A percentile compares a stretch with the other conserved stretches of the same genome.
These are phyloP conservation scores for Cygnus olor DNA, from an alignment of 2,797 vertebrate genomes.

Conservation along the genomic window DNA sequence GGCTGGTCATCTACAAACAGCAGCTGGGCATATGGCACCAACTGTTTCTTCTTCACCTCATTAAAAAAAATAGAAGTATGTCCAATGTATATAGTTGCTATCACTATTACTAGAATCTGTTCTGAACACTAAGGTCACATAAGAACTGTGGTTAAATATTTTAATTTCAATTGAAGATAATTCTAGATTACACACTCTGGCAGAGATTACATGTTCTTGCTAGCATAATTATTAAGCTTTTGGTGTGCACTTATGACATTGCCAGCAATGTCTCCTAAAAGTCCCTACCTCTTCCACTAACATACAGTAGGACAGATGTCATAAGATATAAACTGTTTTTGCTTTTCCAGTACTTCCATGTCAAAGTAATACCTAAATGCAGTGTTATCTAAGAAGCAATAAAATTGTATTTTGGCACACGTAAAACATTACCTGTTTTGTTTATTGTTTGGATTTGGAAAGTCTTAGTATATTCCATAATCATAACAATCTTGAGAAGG, in stretches of 20 bases:
- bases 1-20: neutral
- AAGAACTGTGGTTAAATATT: neutral
- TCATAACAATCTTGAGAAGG: neutral
- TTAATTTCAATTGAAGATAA: neutral
- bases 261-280: slow-evolving; percentile 10
- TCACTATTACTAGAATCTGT: neutral
- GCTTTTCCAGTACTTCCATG: slow-evolving; percentile 15
- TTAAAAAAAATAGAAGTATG: neutral
- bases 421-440: neutral
- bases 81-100: neutral
- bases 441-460: slow-evolving; percentile 9
- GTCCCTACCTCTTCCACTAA: slow-evolving; percentile 14
- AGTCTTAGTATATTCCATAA: neutral
- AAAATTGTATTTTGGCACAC: slow-evolving; percentile 36
- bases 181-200: neutral
- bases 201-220: neutral
- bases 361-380: slow-evolving; percentile 39
- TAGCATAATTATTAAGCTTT: neutral
- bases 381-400: slow-evolving; percentile 49
- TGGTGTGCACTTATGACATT: neutral
- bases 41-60: neutral
- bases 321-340: neutral
- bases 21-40: neutral
- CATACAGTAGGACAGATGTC: slow-evolving; percentile 10
- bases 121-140: neutral